A percentile compares a stretch with the other conserved stretches of the same genome.
Evolutionary conservation across 2,888 invertebrate species (phyloP).

Genomic region (Gandaritis pyraliata): DNA sequence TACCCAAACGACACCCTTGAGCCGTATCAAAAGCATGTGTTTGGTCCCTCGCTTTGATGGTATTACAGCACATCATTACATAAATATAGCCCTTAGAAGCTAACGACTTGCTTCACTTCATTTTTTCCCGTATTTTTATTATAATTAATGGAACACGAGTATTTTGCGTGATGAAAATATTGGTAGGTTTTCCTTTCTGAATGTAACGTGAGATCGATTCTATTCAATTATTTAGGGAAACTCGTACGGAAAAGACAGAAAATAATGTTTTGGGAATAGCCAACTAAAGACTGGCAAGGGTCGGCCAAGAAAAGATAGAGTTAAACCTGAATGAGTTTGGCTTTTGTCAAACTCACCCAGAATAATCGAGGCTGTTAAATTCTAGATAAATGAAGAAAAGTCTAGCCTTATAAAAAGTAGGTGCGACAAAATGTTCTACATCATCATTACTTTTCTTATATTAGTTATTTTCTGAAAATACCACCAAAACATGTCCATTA

Average conservation of each 20-base stretch:
- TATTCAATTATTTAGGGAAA: constrained; percentile 5
- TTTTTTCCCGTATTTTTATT: constrained; percentile 22
- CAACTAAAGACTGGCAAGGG: too few relatives aligned
- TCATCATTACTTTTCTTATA: too few relatives aligned
- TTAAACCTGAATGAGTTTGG: too few relatives aligned
- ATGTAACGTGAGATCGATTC: constrained; percentile 2
- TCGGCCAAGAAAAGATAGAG: too few relatives aligned
- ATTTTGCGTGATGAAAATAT: constrained; percentile 3
- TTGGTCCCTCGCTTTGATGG: constrained; percentile 38
- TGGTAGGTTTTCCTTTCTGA: constrained; percentile 1
- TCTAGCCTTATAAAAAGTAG: too few relatives aligned
- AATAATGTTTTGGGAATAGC: not conserved
- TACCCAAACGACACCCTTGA: constrained; percentile 11
- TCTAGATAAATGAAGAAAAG: too few relatives aligned
- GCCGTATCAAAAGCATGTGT: constrained; percentile 34
- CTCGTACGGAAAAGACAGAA: not conserved
- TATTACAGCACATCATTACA: constrained; percentile 32
- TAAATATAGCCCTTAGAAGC: constrained; percentile 37
- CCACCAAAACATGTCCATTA: too few relatives aligned
- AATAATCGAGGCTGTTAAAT: too few relatives aligned
- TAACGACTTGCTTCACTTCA: constrained; percentile 32
- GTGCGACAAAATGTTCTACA: too few relatives aligned
- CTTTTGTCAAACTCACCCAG: too few relatives aligned
- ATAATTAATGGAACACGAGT: constrained; percentile 19
- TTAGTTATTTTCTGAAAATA: too few relatives aligned